Evolutionary conservation across 2,797 vertebrate genomes (phyloP), one percentile per base, ranked within the genome.

Genomic region (Catostomus latipinnis): DNA sequence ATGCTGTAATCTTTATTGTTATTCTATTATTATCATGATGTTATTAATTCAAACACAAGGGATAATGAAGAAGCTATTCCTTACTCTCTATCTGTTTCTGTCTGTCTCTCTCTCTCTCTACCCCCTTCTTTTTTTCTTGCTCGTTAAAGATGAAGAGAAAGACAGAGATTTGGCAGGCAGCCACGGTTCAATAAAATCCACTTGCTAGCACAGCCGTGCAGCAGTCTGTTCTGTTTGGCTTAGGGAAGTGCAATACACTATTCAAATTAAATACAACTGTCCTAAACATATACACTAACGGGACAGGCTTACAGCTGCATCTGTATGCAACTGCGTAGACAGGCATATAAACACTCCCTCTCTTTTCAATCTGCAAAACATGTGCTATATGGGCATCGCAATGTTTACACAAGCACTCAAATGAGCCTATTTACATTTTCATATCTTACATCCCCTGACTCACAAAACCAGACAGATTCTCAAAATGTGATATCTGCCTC

Each of bases 131-230:
- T 74, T 48, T 62, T 49, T 62, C 50, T 43, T 61, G 73, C 18
- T 67, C 16, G 16, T 71, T 76, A 82, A 74, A 65, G 67, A 85
- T 67, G 72, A 49, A 77, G 71, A 65, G 34, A 76, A 63, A 79
- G 69, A 81, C 66, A 81, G 74, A 60, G 61, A 63, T 54, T 71
- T 87, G 84, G 84, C 84, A 75, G 56, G 6, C 45, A 80, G 84
- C 84, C 86, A 84, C 34, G 81, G 80, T 81, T 87, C 84, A 83
- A 81, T 87, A 84, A 83, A 86, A 72, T 84, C 60, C 70, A 78
- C 82, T 74, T 63, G 78, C 81, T 76, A 77, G 71, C 72, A 74
- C 81, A 71, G 54, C 63, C 71, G 45, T 76, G 54, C 16, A 12
- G 67, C 54, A 79, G 82, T 83, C 82, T 86, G 82, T 83, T 84